Evolutionary conservation across 2,797 vertebrate genomes (phyloP).

Genomic region (Calcarius lapponicus): DNA sequence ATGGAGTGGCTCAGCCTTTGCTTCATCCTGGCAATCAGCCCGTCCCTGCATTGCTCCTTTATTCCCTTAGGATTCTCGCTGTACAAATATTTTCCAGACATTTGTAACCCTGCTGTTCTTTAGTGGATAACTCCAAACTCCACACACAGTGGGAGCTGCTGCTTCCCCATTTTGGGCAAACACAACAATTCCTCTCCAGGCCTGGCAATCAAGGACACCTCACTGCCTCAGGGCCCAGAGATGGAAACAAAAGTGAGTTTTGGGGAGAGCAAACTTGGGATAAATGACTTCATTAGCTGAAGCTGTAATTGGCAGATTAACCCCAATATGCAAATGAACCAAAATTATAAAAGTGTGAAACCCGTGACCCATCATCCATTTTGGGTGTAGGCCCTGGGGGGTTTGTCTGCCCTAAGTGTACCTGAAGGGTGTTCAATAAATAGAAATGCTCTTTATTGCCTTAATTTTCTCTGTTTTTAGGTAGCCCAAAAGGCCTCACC

Average conservation of each 20-base stretch:
- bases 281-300: neutral
- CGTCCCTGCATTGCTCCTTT: neutral
- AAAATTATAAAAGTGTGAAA: neutral
- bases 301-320: neutral
- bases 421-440: neutral
- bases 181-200: neutral
- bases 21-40: neutral
- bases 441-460: neutral
- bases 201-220: neutral
- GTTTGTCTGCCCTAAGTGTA: fast-evolving
- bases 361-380: fast-evolving
- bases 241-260: too few relatives aligned
- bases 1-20: neutral
- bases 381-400: neutral
- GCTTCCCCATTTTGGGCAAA: neutral
- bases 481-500: neutral
- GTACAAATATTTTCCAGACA: too few relatives aligned
- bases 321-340: neutral
- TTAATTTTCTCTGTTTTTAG: neutral
- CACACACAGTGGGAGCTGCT: neutral
- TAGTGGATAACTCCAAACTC: neutral
- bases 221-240: neutral
- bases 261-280: neutral
- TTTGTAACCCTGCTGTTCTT: neutral
- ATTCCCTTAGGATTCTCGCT: neutral